A percentile compares a stretch with the other conserved stretches of the same genome.
These are phyloP conservation scores for Dolichomitus sp. DNA, from an alignment of 2,888 invertebrate genomes.

Conservation along the genomic window DNA sequence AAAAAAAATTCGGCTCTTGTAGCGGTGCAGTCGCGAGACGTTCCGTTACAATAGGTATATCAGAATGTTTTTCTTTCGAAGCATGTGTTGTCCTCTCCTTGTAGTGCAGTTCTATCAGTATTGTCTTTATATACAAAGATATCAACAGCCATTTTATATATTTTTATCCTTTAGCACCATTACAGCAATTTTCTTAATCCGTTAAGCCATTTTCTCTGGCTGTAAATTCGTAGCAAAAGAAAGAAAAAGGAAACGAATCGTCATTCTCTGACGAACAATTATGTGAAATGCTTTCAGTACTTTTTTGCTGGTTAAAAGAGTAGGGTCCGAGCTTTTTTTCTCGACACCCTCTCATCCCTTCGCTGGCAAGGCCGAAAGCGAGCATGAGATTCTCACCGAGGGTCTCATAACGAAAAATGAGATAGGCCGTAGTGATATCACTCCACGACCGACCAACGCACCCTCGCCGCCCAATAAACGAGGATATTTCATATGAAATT, in stretches of 20 bases:
- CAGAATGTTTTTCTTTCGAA: too few species aligned
- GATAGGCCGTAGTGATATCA: slow-evolving; percentile 2
- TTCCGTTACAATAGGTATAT: too few species aligned
- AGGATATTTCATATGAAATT: slow-evolving; percentile 16
- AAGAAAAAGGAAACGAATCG: background rate
- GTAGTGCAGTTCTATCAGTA: too few species aligned
- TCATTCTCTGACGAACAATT: slow-evolving; percentile 17
- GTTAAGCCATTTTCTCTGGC: slow-evolving; percentile 8
- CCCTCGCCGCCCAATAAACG: slow-evolving; percentile 3
- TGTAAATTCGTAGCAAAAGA: background rate
- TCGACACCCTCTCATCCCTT: background rate
- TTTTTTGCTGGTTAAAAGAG: slow-evolving; percentile 22
- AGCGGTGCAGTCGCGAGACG: too few species aligned
- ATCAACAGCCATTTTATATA: background rate
- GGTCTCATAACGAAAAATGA: slow-evolving; percentile 17
- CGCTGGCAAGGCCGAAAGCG: background rate
- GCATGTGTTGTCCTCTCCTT: too few species aligned
- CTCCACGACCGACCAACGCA: slow-evolving; percentile 12
- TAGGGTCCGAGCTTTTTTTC: background rate
- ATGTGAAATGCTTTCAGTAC: background rate
- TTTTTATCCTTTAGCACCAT: background rate
- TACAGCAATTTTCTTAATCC: background rate
- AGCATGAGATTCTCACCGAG: background rate
- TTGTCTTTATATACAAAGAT: background rate
- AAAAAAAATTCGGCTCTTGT: too few species aligned